Evolutionary conservation across 2,888 invertebrate genomes (phyloP), one percentile per base, ranked within the genome.

Genomic region (Tetragonula carbonaria): DNA sequence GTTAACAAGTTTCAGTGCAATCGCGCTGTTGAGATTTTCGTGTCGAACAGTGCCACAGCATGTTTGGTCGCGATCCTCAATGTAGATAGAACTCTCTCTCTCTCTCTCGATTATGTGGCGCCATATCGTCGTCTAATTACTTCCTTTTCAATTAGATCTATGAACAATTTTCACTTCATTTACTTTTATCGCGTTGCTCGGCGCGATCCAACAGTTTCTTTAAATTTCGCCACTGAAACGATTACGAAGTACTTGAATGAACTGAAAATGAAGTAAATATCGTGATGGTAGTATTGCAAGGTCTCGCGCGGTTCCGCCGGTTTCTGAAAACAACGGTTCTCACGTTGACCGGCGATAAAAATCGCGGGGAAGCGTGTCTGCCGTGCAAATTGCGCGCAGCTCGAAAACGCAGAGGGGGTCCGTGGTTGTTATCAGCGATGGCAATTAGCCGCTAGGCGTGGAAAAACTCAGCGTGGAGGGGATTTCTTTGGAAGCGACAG

Each of bases 291-390:
- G 33, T 33, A 3, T 59, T n/a, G n/a, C 5, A 18, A n/a, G 33
- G 33, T 28, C 33, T 21, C 14, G 16, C n/a, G 55, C 62, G 14
- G 45, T 70, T 59, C 8, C 33, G 18, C 18, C 38, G 74, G 59
- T 4, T 23, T 4, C 66, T 23, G 45, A 33, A 45, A 45, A 63
- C 62, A 45, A 63, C 62, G 53, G 33, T 66, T 70, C 80, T 82
- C 71, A 33, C 33, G 62, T 84, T 82, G 80, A 77, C 80, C 53
- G 77, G 62, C 82, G 87, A 86, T 90, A 88, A 87, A 45, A 82
- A 88, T 88, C 87, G 83, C 74, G 74, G 62, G n/a, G 68, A 75
- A 76, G 66, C 78, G 74, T 63, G 65, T 65, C 57, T n/a, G 33
- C 38, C n/a, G 45, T 45, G 23, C 13, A 57, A 57, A 57, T 57